phyloP scores from a whole-genome alignment of 2,888 invertebrate species.

The Neelides folsomi region DNA sequence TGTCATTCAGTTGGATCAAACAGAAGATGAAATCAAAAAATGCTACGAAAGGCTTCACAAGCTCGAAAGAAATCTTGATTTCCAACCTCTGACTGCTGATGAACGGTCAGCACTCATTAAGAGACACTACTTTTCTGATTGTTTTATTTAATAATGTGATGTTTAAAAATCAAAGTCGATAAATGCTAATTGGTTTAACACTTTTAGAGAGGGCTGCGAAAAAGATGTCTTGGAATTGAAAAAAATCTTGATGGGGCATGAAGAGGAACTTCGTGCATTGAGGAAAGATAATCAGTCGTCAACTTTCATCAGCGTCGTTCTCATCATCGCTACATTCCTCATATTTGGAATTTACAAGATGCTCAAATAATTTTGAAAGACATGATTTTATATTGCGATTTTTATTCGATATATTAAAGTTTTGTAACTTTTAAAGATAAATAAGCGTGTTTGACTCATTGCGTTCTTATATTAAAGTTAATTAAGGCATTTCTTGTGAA shows the following conservation, averaged over 20 bases:
- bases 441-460: too few species aligned
- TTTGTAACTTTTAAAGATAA: not conserved
- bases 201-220: conserved; percentile 15
- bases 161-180: too few species aligned
- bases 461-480: too few species aligned
- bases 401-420: not conserved
- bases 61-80: conserved; percentile 17
- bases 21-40: conserved; percentile 16
- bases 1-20: conserved; percentile 18
- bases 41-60: conserved; percentile 17
- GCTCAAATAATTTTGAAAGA: conserved; percentile 1
- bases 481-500: too few species aligned
- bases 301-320: conserved; percentile 14
- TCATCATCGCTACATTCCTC: conserved; percentile 14
- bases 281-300: conserved; percentile 14
- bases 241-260: conserved; percentile 13
- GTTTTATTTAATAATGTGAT: too few species aligned
- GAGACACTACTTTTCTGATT: too few species aligned
- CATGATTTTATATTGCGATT: not conserved
- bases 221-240: conserved; percentile 15
- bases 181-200: too few species aligned
- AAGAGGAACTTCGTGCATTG: conserved; percentile 11
- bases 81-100: conserved; percentile 17
- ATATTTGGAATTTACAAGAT: conserved; percentile 19
- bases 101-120: conserved; percentile 17